These are phyloP conservation scores for Scaptomyza parva DNA, from an alignment of 2,888 invertebrate genomes.

Conservation along the genomic window DNA sequence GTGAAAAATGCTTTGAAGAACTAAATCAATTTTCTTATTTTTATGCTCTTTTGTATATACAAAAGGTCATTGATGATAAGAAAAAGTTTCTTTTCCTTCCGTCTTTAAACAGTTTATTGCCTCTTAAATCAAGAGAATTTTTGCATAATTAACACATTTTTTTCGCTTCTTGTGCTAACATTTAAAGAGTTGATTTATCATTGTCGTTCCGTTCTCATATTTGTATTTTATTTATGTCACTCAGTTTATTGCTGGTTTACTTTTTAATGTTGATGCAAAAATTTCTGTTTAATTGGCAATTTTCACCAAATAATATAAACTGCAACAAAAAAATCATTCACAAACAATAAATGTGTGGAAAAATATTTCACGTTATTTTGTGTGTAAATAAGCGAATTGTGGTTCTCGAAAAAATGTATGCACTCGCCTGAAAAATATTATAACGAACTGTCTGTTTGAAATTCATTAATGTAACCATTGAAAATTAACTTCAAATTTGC, in stretches of 20 bases:
- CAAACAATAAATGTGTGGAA: conserved; percentile 1
- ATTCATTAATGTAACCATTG: conserved; percentile 60
- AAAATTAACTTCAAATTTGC: conserved; percentile 38
- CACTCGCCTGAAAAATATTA: conserved; percentile 17
- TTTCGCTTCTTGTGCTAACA: conserved; percentile 5
- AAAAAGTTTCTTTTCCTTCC: neutral
- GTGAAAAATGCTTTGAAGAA: neutral
- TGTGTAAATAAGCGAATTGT: conserved; percentile 47
- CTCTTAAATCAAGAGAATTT: no score
- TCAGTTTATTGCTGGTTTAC: conserved; percentile 33
- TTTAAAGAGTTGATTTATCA: conserved; percentile 19
- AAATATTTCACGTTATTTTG: conserved; percentile 2
- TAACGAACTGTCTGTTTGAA: conserved; percentile 28
- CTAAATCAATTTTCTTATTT: conserved; percentile 7
- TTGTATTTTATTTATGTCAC: conserved; percentile 41
- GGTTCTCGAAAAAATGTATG: conserved; percentile 14
- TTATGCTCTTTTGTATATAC: neutral
- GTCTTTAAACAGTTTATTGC: conserved; percentile 3
- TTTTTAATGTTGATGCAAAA: conserved; percentile 54
- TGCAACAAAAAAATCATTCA: conserved; percentile 7
- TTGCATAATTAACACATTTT: neutral
- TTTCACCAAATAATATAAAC: conserved; percentile 34
- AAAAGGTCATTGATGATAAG: neutral
- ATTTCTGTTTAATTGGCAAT: conserved; percentile 74
- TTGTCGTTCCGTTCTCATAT: conserved; percentile 15